Base-by-base conservation (phyloP, 2,888 invertebrate genomes). In the Heliconius sara region DNA sequence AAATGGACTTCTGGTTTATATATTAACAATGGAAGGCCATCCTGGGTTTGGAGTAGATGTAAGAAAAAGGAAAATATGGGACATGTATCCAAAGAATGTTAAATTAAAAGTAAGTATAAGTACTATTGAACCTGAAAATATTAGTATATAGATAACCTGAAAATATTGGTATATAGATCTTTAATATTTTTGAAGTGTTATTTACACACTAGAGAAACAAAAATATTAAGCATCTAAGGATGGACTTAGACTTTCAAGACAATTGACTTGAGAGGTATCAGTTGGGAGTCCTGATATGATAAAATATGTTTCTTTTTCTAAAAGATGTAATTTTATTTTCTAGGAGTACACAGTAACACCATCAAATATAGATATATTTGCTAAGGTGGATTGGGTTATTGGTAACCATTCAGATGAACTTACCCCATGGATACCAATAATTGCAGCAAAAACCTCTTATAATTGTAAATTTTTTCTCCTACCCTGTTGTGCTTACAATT, bases 361-460 rank as follows among this genome's bases (percentile, higher is more conserved):
- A 73, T 97, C 97, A 16, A 96, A 97, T 82, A 89, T 96, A 76
- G 95, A 95, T 82, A 88, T 96, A 68, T 98, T 97, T 87, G 96
- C 97, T 13, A 96, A 97, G n/a, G 96, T 96, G 47, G 97, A 98
- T 88, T 99, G 99, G 99, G 93, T 99, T 76, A 99, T 99, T 89
- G 99, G 99, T 76, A 99, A 99, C 93, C 99, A 99, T 95, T 99
- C 99, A 22, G 99, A 99, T 95, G 99, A 99, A 91, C 93, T 99
- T n/a, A 99, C 99, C 13, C 99, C 99, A 1, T 99, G 99, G 99
- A 97, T 99, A 86, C 99, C 99, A 30, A 97, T 99, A 0, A 97
- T 99, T 85, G 97, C 99, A 43, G 96, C 98, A 0, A 96, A 96
- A 79, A 97, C 97, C 92, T 97, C 97, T 0, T 96, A 96, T 78